These are phyloP conservation scores for Neelides folsomi DNA, from an alignment of 2,888 invertebrate species.

Conservation along the genomic window DNA sequence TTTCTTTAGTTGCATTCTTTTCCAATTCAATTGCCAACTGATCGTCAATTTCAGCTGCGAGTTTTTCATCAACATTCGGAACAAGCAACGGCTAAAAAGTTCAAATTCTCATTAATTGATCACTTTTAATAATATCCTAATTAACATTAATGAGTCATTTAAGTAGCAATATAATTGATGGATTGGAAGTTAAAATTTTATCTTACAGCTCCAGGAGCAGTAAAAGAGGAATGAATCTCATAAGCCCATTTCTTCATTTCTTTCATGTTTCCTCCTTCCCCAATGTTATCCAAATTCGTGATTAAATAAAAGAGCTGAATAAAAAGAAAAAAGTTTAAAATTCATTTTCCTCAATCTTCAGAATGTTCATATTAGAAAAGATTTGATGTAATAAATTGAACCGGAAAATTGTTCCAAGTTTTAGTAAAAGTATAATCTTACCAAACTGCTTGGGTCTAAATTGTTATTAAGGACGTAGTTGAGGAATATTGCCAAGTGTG, in stretches of 20 bases:
- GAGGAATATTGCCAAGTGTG: constrained; percentile 85
- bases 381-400: constrained; percentile 4
- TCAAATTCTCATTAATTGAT: background rate
- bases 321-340: constrained; percentile 15
- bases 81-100: constrained; percentile 59
- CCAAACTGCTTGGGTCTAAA: constrained; percentile 59
- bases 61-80: constrained; percentile 67
- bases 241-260: constrained; percentile 98
- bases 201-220: constrained; percentile 70
- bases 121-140: background rate
- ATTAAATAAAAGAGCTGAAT: constrained; percentile 70
- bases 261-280: constrained; percentile 62
- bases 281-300: constrained; percentile 59
- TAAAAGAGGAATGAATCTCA: constrained; percentile 93
- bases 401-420: constrained; percentile 1
- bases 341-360: background rate
- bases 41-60: constrained; percentile 80
- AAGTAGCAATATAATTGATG: background rate
- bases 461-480: constrained; percentile 73
- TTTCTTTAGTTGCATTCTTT: constrained; percentile 56
- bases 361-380: background rate
- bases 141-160: background rate
- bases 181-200: constrained; percentile 34
- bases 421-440: constrained; percentile 37
- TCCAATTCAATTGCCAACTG: constrained; percentile 69